These are phyloP conservation scores for Xanthia togata DNA, from an alignment of 2,888 invertebrate species.

Conservation along the genomic window DNA sequence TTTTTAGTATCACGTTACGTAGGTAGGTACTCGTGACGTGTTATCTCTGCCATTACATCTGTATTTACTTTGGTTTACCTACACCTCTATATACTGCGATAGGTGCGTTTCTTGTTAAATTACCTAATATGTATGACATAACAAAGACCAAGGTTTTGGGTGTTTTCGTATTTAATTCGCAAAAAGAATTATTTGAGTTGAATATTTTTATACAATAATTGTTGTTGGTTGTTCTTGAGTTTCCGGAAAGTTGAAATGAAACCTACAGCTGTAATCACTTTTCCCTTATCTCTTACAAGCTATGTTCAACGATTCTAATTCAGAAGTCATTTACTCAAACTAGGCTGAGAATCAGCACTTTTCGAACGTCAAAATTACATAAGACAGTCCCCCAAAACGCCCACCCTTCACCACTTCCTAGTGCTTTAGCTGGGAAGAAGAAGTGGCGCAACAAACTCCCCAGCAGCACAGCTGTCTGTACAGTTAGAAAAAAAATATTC, in stretches of 20 bases:
- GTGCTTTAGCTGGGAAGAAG: no score
- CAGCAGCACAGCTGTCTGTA: no score
- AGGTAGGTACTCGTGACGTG: neutral
- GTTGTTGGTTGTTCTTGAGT: neutral
- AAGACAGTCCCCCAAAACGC: no score
- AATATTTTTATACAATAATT: neutral
- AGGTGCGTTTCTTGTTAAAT: constrained; percentile 35
- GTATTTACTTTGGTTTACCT: constrained; percentile 43
- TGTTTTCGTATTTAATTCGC: constrained; percentile 7
- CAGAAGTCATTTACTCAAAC: no score
- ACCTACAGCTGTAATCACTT: neutral
- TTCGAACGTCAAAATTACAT: no score
- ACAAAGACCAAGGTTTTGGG: constrained; percentile 36
- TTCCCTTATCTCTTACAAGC: neutral
- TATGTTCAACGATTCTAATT: no score
- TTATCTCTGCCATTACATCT: constrained; percentile 29
- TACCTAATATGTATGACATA: constrained; percentile 35
- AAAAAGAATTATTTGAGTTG: neutral
- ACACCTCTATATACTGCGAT: constrained; percentile 26
- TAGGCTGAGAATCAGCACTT: no score
- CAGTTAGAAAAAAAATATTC: no score
- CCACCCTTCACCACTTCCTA: no score
- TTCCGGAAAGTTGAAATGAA: neutral
- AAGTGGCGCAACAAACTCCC: no score
- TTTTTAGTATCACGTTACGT: constrained; percentile 26